These are phyloP conservation scores for Mythimna vitellina DNA, from an alignment of 2,888 invertebrate genomes.

Conservation along the genomic window DNA sequence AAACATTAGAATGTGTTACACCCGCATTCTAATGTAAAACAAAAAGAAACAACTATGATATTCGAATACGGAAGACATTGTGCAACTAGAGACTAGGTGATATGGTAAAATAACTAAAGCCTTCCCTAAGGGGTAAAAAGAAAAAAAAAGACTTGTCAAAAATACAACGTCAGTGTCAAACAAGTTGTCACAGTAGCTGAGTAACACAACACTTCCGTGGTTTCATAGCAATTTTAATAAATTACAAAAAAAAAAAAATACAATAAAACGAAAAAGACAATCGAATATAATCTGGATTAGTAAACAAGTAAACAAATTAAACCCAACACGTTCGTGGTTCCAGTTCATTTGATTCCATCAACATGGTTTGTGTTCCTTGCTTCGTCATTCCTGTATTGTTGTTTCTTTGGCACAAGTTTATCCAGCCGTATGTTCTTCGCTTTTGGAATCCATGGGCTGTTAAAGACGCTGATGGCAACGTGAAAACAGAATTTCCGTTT, in stretches of 20 bases:
- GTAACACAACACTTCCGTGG: neutral
- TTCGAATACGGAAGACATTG: too few relatives aligned
- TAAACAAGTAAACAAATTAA: neutral
- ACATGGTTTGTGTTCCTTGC: slow-evolving; percentile 96
- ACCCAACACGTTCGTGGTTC: neutral
- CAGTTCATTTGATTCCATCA: slow-evolving; percentile 50
- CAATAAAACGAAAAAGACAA: slow-evolving; percentile 1
- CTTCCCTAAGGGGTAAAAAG: too few relatives aligned
- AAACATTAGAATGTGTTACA: too few relatives aligned
- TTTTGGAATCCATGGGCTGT: slow-evolving; percentile 96
- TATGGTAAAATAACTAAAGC: too few relatives aligned
- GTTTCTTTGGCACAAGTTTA: slow-evolving; percentile 95
- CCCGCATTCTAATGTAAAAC: too few relatives aligned
- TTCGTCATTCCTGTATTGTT: slow-evolving; percentile 95
- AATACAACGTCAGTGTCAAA: too few relatives aligned
- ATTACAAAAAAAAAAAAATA: slow-evolving; percentile 8
- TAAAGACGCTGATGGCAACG: slow-evolving; percentile 91
- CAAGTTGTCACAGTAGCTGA: neutral
- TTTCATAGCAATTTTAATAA: neutral
- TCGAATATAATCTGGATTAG: neutral
- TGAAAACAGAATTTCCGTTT: slow-evolving; percentile 91
- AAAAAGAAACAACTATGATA: too few relatives aligned
- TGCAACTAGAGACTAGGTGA: too few relatives aligned
- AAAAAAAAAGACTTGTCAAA: too few relatives aligned
- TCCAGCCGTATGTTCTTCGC: slow-evolving; percentile 95